A percentile compares a stretch with the other conserved stretches of the same genome.
Conservation (phyloP, 1,140 invertebrate species). For the Vanessa atalanta region DNA sequence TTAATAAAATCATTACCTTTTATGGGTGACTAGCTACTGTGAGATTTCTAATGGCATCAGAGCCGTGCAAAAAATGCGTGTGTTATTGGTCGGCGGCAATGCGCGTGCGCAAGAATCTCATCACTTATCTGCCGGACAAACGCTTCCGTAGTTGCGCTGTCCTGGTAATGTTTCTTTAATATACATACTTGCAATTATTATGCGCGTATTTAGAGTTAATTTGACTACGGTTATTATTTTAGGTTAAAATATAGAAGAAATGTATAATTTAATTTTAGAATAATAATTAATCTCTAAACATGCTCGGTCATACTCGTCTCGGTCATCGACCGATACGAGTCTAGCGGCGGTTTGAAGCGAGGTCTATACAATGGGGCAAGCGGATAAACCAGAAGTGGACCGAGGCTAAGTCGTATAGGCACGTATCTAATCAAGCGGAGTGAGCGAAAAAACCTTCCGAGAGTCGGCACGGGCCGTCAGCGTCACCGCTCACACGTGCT, state of each 20-base stretch:
- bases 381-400: slow-evolving; percentile 3
- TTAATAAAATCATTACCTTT: neutral
- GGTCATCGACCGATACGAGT: slow-evolving; percentile 10
- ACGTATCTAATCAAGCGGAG: slow-evolving; percentile 1
- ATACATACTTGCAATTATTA: neutral
- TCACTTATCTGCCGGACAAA: slow-evolving; percentile 2
- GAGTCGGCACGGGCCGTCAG: neutral
- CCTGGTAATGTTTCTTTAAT: neutral
- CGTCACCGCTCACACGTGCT: neutral
- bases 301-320: neutral
- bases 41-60: slow-evolving; percentile 16
- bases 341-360: neutral
- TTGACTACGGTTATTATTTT: neutral
- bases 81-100: slow-evolving; percentile 3
- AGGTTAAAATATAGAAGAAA: neutral
- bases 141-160: neutral
- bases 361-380: slow-evolving; percentile 3
- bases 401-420: neutral
- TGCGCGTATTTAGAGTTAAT: neutral
- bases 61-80: slow-evolving; percentile 11
- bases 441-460: neutral
- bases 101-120: slow-evolving; percentile 14
- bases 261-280: neutral
- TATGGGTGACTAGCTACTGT: neutral
- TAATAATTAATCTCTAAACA: neutral